Evolutionary conservation across 2,888 invertebrate species (phyloP).

Genomic region (Monopis laevigella): DNA sequence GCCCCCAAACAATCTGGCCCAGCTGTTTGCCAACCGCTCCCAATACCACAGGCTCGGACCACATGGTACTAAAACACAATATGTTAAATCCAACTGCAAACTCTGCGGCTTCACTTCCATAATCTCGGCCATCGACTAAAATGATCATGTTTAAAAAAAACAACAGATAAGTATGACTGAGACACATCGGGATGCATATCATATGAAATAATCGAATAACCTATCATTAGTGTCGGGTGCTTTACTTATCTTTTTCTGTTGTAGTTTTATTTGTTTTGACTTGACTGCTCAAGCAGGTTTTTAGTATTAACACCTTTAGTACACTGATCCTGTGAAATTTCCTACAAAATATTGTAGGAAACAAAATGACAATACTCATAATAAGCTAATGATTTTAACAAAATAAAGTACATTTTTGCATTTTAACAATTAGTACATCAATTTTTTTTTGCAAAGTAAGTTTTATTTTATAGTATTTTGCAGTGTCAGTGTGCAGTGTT

Average conservation of each 20-base stretch:
- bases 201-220: slow-evolving; percentile 3
- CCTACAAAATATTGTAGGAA: too few species aligned
- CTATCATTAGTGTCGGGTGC: not conserved
- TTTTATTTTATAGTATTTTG: too few species aligned
- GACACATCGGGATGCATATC: slow-evolving; percentile 33
- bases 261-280: too few species aligned
- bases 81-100: slow-evolving; percentile 62
- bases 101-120: slow-evolving; percentile 62
- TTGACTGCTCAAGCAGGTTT: too few species aligned
- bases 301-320: too few species aligned
- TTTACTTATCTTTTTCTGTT: not conserved
- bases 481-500: too few species aligned
- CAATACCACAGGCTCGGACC: slow-evolving; percentile 69
- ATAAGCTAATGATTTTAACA: too few species aligned
- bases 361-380: too few species aligned
- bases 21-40: slow-evolving; percentile 71
- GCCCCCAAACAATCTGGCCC: slow-evolving; percentile 64
- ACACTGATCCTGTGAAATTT: too few species aligned
- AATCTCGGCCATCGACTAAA: slow-evolving; percentile 55
- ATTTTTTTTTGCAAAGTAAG: too few species aligned
- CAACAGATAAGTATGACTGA: slow-evolving; percentile 46
- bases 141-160: slow-evolving; percentile 40
- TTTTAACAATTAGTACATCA: too few species aligned
- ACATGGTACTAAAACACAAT: slow-evolving; percentile 62
- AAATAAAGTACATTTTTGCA: too few species aligned